phyloP scores from a whole-genome alignment of 2,797 vertebrate species.

The Pipistrellus pipistrellus region DNA sequence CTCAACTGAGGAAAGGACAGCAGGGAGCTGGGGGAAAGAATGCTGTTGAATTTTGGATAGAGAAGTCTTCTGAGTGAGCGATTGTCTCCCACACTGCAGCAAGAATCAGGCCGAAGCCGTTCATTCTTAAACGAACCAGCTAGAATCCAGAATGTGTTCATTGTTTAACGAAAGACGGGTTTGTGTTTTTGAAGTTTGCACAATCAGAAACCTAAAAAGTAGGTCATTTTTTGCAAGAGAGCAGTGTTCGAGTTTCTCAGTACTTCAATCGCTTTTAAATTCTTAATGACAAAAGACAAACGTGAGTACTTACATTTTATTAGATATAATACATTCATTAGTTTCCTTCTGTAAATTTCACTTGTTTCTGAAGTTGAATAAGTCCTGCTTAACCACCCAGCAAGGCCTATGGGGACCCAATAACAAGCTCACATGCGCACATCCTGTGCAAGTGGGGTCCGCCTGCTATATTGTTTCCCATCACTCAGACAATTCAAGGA shows the following conservation, averaged over 20 bases:
- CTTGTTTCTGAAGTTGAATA: not conserved
- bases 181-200: not conserved
- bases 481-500: constrained; percentile 50
- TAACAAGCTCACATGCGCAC: not conserved
- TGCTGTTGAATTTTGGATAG: not conserved
- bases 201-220: constrained; percentile 44
- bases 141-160: constrained; percentile 28
- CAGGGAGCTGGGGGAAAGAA: not conserved
- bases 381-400: not conserved
- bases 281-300: constrained; percentile 40
- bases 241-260: not conserved
- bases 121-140: not conserved
- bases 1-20: not conserved
- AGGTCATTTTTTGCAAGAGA: constrained; percentile 10
- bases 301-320: constrained; percentile 5
- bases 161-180: constrained; percentile 1
- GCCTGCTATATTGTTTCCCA: not conserved
- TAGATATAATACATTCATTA: not conserved
- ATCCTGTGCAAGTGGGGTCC: not conserved
- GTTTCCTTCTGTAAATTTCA: constrained; percentile 28
- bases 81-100: not conserved
- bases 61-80: not conserved
- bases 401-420: too few species aligned
- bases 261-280: not conserved
- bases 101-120: too few species aligned